Conservation (phyloP, 2,888 invertebrate species). For the Notodonta ziczac region DNA sequence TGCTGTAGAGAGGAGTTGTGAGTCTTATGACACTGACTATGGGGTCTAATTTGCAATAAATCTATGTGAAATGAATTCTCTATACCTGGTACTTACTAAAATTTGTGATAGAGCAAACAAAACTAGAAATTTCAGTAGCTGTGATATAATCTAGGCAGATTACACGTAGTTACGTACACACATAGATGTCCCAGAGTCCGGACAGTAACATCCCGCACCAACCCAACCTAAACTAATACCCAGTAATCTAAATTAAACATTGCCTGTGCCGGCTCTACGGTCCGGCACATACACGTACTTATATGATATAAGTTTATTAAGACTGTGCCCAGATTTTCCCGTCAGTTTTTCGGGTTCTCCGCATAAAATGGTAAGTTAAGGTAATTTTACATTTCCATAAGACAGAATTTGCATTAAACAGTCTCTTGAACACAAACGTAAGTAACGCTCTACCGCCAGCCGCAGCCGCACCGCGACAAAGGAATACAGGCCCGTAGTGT, state of each 20-base stretch:
- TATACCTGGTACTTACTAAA: neutral
- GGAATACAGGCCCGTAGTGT: neutral
- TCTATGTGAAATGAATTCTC: too few species aligned
- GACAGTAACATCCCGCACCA: conserved; percentile 32
- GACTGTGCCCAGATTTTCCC: conserved; percentile 18
- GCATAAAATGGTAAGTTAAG: conserved; percentile 19
- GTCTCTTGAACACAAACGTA: conserved; percentile 13
- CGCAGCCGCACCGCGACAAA: conserved; percentile 19
- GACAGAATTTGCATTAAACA: conserved; percentile 32
- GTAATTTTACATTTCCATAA: conserved; percentile 31
- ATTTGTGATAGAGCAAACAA: neutral
- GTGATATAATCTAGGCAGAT: conserved; percentile 15
- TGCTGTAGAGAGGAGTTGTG: too few species aligned
- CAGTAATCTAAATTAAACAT: conserved; percentile 48
- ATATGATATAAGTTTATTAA: conserved; percentile 9
- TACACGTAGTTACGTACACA: conserved; percentile 10
- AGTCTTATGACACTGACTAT: too few species aligned
- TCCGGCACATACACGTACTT: neutral
- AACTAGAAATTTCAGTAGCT: conserved; percentile 8
- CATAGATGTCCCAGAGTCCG: conserved; percentile 16
- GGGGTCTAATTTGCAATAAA: too few species aligned
- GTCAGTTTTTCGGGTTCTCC: conserved; percentile 20
- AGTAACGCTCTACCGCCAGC: conserved; percentile 12
- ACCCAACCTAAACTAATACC: conserved; percentile 41
- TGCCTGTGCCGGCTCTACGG: conserved; percentile 13